A percentile compares a stretch with the other conserved stretches of the same genome.
phyloP scores from a whole-genome alignment of 2,888 invertebrate genomes.

The Caenorhabditis sp. region DNA sequence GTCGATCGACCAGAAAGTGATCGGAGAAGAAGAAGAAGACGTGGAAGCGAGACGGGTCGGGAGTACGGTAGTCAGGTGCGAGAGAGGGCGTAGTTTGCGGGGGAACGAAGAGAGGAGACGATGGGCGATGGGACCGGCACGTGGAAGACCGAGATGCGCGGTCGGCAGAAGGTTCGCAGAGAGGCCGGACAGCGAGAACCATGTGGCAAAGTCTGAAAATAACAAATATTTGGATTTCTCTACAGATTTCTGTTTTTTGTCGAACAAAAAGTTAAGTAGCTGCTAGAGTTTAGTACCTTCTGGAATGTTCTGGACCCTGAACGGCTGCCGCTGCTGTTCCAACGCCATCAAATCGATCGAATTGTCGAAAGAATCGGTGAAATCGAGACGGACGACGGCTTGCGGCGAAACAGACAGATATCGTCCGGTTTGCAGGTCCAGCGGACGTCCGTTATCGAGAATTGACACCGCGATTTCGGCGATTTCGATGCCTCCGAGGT shows the following conservation, averaged over 20 bases:
- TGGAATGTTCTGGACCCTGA: constrained; percentile 27
- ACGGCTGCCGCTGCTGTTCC: constrained; percentile 29
- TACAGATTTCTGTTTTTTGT: too few species aligned
- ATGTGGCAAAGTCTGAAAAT: constrained; percentile 58
- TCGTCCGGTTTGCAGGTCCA: constrained; percentile 56
- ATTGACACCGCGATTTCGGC: constrained; percentile 48
- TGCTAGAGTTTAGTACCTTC: too few species aligned
- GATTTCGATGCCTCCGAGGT: constrained; percentile 59
- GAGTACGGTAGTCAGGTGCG: constrained; percentile 41
- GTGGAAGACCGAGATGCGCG: constrained; percentile 42
- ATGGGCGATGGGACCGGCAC: constrained; percentile 24
- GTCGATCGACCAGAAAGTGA: constrained; percentile 50
- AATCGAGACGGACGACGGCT: constrained; percentile 21
- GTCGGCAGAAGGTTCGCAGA: constrained; percentile 53
- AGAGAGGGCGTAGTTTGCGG: constrained; percentile 36
- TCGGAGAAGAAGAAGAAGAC: constrained; percentile 38
- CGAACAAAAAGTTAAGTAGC: not conserved
- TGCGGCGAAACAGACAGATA: constrained; percentile 57
- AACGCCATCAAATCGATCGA: constrained; percentile 50
- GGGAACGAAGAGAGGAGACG: constrained; percentile 51
- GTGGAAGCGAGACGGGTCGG: constrained; percentile 28
- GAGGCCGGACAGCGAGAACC: constrained; percentile 59
- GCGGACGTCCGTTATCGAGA: constrained; percentile 53
- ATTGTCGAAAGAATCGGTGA: constrained; percentile 26
- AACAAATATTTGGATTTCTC: not conserved